Conservation (phyloP, 2,797 vertebrate species). For the Ara ararauna region DNA sequence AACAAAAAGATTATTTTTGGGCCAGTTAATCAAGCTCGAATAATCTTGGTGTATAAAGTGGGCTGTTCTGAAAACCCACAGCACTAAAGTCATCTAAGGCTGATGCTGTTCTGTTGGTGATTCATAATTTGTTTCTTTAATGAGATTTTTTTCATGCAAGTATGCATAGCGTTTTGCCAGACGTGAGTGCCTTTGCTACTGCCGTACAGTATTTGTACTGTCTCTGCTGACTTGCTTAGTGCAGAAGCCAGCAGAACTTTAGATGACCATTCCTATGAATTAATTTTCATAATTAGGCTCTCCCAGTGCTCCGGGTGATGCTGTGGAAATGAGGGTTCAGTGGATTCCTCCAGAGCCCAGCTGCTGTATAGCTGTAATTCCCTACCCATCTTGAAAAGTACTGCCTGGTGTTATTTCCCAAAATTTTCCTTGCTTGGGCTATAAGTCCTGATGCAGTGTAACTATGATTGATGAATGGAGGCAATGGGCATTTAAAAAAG, state of each 20-base stretch:
- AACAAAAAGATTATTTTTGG: slow-evolving; percentile 60
- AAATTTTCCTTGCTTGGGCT: not conserved
- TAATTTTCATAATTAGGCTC: not conserved
- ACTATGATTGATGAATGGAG: not conserved
- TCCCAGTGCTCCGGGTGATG: not conserved
- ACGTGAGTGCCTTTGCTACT: not conserved
- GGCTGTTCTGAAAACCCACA: slow-evolving; percentile 15
- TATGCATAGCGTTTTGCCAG: not conserved
- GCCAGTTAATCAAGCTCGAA: slow-evolving; percentile 50
- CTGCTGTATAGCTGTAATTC: not conserved
- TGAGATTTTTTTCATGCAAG: slow-evolving; percentile 49
- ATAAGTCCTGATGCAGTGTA: not conserved
- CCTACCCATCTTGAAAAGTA: not conserved
- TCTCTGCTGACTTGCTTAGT: not conserved
- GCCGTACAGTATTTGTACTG: not conserved
- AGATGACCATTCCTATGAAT: not conserved
- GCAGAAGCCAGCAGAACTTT: not conserved
- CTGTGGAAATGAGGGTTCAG: not conserved
- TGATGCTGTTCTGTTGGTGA: not conserved
- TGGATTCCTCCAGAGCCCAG: not conserved
- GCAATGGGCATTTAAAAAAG: not conserved
- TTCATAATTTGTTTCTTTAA: slow-evolving; percentile 53
- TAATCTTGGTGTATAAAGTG: not conserved
- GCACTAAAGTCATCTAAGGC: not conserved
- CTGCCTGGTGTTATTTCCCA: not conserved